A percentile compares a stretch with the other conserved stretches of the same genome.
Evolutionary conservation across 1,140 invertebrate species (phyloP).

Genomic region (Pseudomyrmex concolor): DNA sequence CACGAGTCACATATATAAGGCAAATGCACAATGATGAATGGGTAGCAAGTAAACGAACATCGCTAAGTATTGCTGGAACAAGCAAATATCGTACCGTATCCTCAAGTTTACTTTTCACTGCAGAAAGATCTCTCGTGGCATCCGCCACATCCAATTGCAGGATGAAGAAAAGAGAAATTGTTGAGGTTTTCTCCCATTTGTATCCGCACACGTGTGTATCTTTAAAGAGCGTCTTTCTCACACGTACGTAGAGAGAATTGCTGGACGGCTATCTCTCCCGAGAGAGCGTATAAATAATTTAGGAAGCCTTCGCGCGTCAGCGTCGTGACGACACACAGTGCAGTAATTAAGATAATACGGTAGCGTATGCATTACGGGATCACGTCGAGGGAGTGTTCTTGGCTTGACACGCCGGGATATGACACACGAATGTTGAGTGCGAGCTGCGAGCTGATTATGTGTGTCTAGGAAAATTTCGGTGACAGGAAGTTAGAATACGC

Average conservation of each 20-base stretch:
- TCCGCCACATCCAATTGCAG: conserved; percentile 39
- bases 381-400: conserved; percentile 38
- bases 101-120: background rate
- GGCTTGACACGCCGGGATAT: conserved; percentile 17
- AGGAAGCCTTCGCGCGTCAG: background rate
- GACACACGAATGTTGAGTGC: conserved; percentile 49
- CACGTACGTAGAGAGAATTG: conserved; percentile 46
- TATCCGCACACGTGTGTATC: too few relatives aligned
- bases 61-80: too few relatives aligned
- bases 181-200: background rate
- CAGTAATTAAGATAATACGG: conserved; percentile 68
- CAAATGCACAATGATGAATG: too few relatives aligned
- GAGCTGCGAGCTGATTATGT: conserved; percentile 43
- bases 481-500: background rate
- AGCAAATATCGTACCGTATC: background rate
- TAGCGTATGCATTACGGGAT: conserved; percentile 31
- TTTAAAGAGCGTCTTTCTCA: conserved; percentile 19
- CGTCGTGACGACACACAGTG: conserved; percentile 32
- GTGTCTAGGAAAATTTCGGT: conserved; percentile 24
- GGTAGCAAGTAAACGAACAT: too few relatives aligned
- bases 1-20: too few relatives aligned
- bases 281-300: conserved; percentile 65
- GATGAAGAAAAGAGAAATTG: conserved; percentile 2
- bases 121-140: conserved; percentile 8
- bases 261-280: background rate